Evolutionary conservation across 92 coral and sea anemone genomes (phyloP), one percentile per base, ranked within the genome.

Genomic region (Epizoanthus scotinus): DNA sequence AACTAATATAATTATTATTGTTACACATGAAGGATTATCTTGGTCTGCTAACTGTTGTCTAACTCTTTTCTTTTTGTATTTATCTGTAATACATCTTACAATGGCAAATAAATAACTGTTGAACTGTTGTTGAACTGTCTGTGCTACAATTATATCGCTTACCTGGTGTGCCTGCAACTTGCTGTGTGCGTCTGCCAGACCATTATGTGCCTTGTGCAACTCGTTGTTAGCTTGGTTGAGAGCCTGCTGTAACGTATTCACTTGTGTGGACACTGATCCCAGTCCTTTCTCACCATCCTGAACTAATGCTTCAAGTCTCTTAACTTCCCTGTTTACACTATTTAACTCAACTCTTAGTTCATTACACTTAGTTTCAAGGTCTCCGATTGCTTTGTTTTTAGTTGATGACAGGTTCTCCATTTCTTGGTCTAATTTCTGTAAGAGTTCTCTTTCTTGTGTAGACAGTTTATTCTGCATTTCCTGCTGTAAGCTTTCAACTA

Each of bases 221-320:
- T 82, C 90, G 19, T 79, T 84, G 58, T 88, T 80, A 44, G 86
- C 82, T 67, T 91, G 85, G 47, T 69, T 70, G 38, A 95, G 82
- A 50, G 87, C 85, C 29, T 93, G 63, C 54, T 93, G 94, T 58
- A 95, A 72, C 38, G 85, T 87, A 57, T 80, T 84, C 63, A 95
- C 89, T 53, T 91, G 89, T 6, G 95, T 88, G 36, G 98, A 93
- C 13, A 94, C 98, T 22, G 98, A 95, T 21, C 99, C 98, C 54
- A 95, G 94, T 40, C 99, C 99, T 57, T 85, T 86, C 73, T 95
- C 98, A 72, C 98, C 88, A 64, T 95, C 96, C 40, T 84, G 87
- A 12, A 95, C 94, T 25, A 89, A 53, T 26, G 84, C 86, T 57
- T 88, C 84, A 52, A 95, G 73, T 40, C 91, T 91, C 72, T 87